phyloP scores from a whole-genome alignment of 2,888 invertebrate genomes.

The Cremastobaeus sp. region DNA sequence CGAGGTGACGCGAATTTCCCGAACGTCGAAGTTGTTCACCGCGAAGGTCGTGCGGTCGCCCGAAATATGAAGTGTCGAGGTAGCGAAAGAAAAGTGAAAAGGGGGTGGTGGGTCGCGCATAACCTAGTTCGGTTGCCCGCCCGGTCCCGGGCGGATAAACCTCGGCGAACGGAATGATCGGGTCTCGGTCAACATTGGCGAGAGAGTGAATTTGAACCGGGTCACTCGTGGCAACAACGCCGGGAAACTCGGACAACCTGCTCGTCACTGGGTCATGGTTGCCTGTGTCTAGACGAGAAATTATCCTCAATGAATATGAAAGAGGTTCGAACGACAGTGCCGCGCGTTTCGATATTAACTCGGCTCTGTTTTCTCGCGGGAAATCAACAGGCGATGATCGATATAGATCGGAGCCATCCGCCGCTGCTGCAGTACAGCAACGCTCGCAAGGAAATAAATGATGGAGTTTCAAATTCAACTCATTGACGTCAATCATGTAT shows the following conservation, averaged over 20 bases:
- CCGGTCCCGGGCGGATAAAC: slow-evolving; percentile 68
- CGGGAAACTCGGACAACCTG: slow-evolving; percentile 58
- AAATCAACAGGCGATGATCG: slow-evolving; percentile 23
- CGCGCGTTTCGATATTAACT: slow-evolving; percentile 21
- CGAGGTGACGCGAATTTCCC: too few relatives aligned
- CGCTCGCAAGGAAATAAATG: too few relatives aligned
- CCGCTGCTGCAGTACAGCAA: too few relatives aligned
- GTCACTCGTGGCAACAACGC: slow-evolving; percentile 59
- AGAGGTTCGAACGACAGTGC: slow-evolving; percentile 22
- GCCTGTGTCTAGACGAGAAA: slow-evolving; percentile 55
- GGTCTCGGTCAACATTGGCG: slow-evolving; percentile 54
- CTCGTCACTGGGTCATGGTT: slow-evolving; percentile 61
- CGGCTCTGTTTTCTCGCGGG: too few relatives aligned
- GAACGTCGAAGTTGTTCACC: neutral
- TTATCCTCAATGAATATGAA: slow-evolving; percentile 50
- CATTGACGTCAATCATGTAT: too few relatives aligned
- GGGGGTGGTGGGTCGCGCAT: slow-evolving; percentile 62
- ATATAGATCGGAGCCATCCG: slow-evolving; percentile 1
- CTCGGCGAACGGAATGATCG: slow-evolving; percentile 57
- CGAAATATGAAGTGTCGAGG: slow-evolving; percentile 41
- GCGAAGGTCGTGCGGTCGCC: slow-evolving; percentile 21
- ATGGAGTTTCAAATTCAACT: too few relatives aligned
- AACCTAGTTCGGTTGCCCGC: slow-evolving; percentile 70
- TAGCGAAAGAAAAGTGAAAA: slow-evolving; percentile 53
- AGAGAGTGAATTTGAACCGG: slow-evolving; percentile 62